Evolutionary conservation across 1,140 invertebrate species (phyloP).

Genomic region (Pogonognathellus flavescens): DNA sequence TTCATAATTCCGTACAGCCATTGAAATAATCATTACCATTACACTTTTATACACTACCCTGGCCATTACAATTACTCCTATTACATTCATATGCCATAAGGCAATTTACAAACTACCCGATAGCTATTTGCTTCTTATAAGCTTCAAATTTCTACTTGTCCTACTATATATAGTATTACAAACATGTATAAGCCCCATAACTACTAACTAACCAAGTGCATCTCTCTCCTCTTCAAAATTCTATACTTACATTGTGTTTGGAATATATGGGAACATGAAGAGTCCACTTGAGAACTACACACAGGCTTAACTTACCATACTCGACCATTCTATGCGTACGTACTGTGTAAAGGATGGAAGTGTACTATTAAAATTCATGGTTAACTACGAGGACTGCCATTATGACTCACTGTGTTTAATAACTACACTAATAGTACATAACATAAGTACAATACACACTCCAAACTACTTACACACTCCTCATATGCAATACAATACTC

Average conservation of each 20-base stretch:
- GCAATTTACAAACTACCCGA: neutral
- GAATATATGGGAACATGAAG: neutral
- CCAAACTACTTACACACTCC: neutral
- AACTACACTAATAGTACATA: neutral
- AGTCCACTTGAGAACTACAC: constrained; percentile 33
- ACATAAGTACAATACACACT: neutral
- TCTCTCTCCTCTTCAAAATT: constrained; percentile 11
- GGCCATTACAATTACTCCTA: constrained; percentile 48
- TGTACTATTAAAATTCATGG: constrained; percentile 19
- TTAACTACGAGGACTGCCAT: neutral
- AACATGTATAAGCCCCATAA: neutral
- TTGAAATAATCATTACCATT: constrained; percentile 47
- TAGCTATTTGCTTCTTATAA: neutral
- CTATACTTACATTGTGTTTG: neutral
- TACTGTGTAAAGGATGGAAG: neutral
- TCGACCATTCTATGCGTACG: neutral
- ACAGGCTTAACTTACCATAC: neutral
- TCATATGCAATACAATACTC: neutral
- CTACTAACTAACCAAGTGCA: constrained; percentile 11
- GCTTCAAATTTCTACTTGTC: too few species aligned
- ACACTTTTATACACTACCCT: constrained; percentile 20
- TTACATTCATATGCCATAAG: constrained; percentile 49
- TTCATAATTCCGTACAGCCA: neutral
- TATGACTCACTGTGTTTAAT: neutral
- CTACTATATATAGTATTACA: too few species aligned